Base-by-base conservation (phyloP, 2,113 vertebrate species). In the Odontophorus gujanensis region DNA sequence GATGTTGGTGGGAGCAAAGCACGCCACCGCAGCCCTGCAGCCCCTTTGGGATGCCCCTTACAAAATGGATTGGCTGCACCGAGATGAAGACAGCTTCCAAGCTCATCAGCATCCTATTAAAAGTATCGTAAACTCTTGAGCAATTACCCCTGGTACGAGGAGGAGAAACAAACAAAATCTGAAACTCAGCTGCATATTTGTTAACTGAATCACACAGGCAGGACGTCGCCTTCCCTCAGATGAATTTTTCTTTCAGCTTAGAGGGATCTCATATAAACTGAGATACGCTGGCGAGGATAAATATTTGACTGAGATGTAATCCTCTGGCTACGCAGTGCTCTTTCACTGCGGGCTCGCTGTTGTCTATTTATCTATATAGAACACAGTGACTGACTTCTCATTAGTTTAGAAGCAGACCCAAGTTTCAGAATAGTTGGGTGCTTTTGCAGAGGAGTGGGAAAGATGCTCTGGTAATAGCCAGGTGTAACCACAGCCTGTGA, bases 21-120 rank as follows among this genome's bases (percentile, higher is more conserved):
- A 0, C 14, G 3, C 22, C 42, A 5, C 11, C 21, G 20, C n/a
- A 9, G 36, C 24, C 6, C 38, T 3, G 5, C 42, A 25, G 45
- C 48, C 9, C 18, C 20, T 61, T 30, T 55, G 69, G 43, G 5
- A 32, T 14, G 22, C 16, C 9, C 55, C 17, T 38, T 17, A 26
- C 20, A 58, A 67, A 85, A 69, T 4, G 2, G 1, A 57, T 26
- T 16, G 16, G 21, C 47, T 69, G 11, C 34, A 53, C 42, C 40
- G 21, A 50, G 36, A 67, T 34, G 45, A 43, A 74, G 13, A 43
- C 7, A 6, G 4, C 34, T 61, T 45, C 53, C 50, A 51, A 42
- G 47, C 28, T 63, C 53, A 30, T n/a, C 50, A 47, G 19, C 13
- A 69, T 3, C 73, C 40, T 34, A 30, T 13, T 6, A 65, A 61